Conservation (phyloP, 2,797 vertebrate species). For the Myioborus melanocephalus region DNA sequence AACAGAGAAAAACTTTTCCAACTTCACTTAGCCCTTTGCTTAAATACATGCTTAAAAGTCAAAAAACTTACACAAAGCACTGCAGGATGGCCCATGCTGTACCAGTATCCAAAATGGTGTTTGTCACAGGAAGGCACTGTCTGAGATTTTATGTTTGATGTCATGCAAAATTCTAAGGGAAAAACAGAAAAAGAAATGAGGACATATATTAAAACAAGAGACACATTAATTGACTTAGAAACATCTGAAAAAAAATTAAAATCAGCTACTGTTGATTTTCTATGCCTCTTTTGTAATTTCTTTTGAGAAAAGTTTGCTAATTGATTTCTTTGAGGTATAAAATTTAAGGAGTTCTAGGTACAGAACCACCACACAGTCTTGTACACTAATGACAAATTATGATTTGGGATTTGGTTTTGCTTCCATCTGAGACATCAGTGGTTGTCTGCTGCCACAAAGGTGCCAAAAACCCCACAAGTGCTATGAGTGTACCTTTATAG, state of each 20-base stretch:
- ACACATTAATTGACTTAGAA: background rate
- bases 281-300: background rate
- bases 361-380: background rate
- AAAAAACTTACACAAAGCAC: slow-evolving; percentile 89
- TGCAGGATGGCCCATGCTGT: slow-evolving; percentile 85
- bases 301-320: background rate
- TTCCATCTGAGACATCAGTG: background rate
- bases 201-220: background rate
- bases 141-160: slow-evolving; percentile 93
- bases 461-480: background rate
- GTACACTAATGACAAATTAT: background rate
- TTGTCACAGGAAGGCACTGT: slow-evolving; percentile 85
- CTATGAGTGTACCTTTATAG: background rate
- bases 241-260: background rate
- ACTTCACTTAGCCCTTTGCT: background rate
- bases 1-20: background rate
- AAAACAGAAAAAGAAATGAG: background rate
- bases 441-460: background rate
- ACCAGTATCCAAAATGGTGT: slow-evolving; percentile 96
- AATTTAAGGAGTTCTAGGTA: background rate
- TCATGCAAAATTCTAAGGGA: slow-evolving; percentile 87
- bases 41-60: background rate
- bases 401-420: background rate
- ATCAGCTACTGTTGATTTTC: background rate
- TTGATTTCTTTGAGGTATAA: background rate